Conservation (phyloP, 2,888 invertebrate genomes). For the Sceliomorpha sp. region DNA sequence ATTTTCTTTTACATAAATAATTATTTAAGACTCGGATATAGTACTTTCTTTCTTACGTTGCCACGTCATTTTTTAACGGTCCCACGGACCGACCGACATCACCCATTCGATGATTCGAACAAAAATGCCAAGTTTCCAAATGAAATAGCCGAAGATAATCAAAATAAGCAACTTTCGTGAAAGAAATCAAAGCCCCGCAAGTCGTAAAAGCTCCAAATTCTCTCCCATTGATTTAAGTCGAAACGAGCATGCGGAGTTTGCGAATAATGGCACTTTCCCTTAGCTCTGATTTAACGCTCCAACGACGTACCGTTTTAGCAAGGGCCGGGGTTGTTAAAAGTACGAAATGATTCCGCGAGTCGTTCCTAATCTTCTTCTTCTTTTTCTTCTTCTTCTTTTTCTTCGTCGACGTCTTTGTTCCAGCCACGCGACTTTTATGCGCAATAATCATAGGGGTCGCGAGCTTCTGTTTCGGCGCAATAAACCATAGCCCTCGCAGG, state of each 20-base stretch:
- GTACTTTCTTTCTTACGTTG: too few species aligned
- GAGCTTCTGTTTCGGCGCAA: conserved; percentile 25
- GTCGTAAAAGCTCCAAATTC: conserved; percentile 17
- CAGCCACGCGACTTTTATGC: conserved; percentile 51
- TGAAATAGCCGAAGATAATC: too few species aligned
- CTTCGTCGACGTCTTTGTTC: conserved; percentile 63
- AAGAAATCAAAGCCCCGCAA: too few species aligned
- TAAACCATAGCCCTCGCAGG: conserved; percentile 24
- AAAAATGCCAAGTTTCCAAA: too few species aligned
- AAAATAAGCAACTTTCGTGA: too few species aligned
- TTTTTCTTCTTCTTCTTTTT: too few species aligned
- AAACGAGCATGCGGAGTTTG: conserved; percentile 47
- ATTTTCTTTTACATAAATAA: too few species aligned
- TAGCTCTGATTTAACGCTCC: conserved; percentile 60
- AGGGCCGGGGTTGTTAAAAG: conserved; percentile 63
- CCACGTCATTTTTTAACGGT: too few species aligned
- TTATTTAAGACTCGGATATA: too few species aligned
- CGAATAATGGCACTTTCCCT: conserved; percentile 55
- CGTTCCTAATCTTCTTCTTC: conserved; percentile 59
- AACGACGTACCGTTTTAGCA: conserved; percentile 64
- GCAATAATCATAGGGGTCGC: conserved; percentile 38
- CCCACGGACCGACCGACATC: too few species aligned
- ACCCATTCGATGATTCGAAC: too few species aligned
- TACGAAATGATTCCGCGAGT: conserved; percentile 62
- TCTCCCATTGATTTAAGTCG: conserved; percentile 10